phyloP scores from a whole-genome alignment of 2,113 vertebrate species.

The Arvicanthis niloticus region DNA sequence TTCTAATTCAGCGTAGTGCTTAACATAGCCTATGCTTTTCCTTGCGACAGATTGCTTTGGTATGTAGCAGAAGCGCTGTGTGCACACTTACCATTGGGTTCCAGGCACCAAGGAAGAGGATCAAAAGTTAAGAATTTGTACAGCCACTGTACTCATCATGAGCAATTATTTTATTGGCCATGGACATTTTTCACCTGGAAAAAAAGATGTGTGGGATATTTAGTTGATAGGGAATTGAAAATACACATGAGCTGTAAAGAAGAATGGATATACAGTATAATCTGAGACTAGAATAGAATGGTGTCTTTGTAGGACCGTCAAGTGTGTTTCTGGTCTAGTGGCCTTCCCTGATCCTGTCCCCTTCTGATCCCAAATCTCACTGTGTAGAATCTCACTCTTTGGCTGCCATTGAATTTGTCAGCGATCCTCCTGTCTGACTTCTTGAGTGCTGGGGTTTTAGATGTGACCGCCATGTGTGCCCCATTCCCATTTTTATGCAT shows the following conservation, averaged over 20 bases:
- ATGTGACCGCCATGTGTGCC: background rate
- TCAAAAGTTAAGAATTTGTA: constrained; percentile 30
- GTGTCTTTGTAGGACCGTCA: background rate
- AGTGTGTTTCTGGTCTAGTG: background rate
- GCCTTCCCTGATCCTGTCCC: background rate
- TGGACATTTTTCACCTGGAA: background rate
- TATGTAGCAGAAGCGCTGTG: background rate
- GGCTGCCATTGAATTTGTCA: background rate
- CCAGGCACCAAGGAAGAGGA: background rate
- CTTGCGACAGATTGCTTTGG: background rate
- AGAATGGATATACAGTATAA: background rate
- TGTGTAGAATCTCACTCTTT: background rate
- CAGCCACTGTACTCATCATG: background rate
- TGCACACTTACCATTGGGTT: background rate
- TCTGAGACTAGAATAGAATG: background rate
- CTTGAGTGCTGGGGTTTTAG: background rate
- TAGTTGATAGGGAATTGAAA: background rate
- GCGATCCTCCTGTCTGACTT: background rate
- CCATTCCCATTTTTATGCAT: background rate
- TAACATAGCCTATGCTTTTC: background rate
- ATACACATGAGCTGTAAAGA: background rate
- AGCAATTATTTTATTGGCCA: background rate
- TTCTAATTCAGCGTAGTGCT: background rate
- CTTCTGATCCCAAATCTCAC: background rate
- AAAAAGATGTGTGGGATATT: constrained; percentile 1